Evolutionary conservation across 1,140 invertebrate species (phyloP).

Genomic region (Telenomus remus): DNA sequence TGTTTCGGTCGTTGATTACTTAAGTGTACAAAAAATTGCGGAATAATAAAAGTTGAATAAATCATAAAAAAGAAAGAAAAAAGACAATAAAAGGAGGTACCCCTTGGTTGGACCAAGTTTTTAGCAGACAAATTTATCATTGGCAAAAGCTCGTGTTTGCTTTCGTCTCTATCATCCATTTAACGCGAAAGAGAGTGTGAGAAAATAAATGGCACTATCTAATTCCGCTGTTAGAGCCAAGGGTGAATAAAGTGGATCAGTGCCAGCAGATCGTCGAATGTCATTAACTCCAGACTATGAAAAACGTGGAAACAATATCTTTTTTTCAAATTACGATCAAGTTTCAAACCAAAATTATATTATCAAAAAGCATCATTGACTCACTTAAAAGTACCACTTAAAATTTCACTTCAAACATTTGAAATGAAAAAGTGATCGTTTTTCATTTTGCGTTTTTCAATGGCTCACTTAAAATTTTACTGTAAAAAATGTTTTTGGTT

Average conservation of each 20-base stretch:
- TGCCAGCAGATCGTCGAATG: constrained; percentile 47
- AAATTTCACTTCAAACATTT: too few relatives aligned
- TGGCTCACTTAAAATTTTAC: too few relatives aligned
- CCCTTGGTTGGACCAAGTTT: constrained; percentile 12
- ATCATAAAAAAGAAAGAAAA: neutral
- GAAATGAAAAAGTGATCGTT: too few relatives aligned
- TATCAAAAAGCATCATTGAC: too few relatives aligned
- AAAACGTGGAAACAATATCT: neutral
- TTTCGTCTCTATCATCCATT: constrained; percentile 28
- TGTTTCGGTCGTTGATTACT: too few relatives aligned
- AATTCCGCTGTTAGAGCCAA: constrained; percentile 57
- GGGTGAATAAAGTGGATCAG: constrained; percentile 55
- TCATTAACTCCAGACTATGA: constrained; percentile 31
- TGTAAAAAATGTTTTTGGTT: too few relatives aligned
- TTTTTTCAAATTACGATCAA: too few relatives aligned
- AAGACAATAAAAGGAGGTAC: neutral
- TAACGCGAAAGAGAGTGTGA: constrained; percentile 39
- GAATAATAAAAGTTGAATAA: constrained; percentile 16
- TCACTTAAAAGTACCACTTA: too few relatives aligned
- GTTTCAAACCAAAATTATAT: neutral
- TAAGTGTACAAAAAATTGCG: too few relatives aligned
- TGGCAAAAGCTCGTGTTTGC: constrained; percentile 3
- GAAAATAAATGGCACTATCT: constrained; percentile 48
- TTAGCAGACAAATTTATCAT: constrained; percentile 35
- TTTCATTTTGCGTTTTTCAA: too few relatives aligned